Conservation (phyloP, 1,140 invertebrate species). For the Trissolcus basalis region DNA sequence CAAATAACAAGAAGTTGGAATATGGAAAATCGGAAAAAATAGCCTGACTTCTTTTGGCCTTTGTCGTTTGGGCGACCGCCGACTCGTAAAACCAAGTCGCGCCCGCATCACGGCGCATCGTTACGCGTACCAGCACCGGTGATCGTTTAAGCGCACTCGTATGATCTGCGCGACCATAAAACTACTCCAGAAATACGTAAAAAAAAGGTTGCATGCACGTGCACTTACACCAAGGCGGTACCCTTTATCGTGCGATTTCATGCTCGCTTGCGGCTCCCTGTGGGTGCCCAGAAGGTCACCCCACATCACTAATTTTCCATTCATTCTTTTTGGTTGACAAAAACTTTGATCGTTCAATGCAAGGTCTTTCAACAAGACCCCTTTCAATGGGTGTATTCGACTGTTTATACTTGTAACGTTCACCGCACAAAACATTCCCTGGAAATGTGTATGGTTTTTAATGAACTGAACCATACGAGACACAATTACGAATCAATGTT, state of each 20-base stretch:
- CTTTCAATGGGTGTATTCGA: slow-evolving; percentile 6
- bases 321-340: slow-evolving; percentile 41
- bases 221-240: slow-evolving; percentile 48
- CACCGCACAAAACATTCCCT: too few relatives aligned
- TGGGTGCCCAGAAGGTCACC: slow-evolving; percentile 39
- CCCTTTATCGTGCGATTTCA: slow-evolving; percentile 67
- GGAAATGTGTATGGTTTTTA: too few relatives aligned
- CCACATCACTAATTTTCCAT: slow-evolving; percentile 34
- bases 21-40: slow-evolving; percentile 35
- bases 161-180: slow-evolving; percentile 61
- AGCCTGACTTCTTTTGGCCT: slow-evolving; percentile 3
- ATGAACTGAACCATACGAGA: too few relatives aligned
- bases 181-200: slow-evolving; percentile 31
- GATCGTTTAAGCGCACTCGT: slow-evolving; percentile 52
- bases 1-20: slow-evolving; percentile 7
- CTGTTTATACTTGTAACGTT: not conserved
- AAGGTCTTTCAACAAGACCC: slow-evolving; percentile 32
- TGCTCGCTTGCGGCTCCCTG: slow-evolving; percentile 48
- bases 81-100: slow-evolving; percentile 38
- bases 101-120: slow-evolving; percentile 26
- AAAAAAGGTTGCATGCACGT: slow-evolving; percentile 1
- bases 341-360: slow-evolving; percentile 45
- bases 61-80: slow-evolving; percentile 30
- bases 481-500: too few relatives aligned
- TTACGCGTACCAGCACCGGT: slow-evolving; percentile 35